Evolutionary conservation across 1,140 invertebrate genomes (phyloP).

Genomic region (Mizuhopecten yessoensis): DNA sequence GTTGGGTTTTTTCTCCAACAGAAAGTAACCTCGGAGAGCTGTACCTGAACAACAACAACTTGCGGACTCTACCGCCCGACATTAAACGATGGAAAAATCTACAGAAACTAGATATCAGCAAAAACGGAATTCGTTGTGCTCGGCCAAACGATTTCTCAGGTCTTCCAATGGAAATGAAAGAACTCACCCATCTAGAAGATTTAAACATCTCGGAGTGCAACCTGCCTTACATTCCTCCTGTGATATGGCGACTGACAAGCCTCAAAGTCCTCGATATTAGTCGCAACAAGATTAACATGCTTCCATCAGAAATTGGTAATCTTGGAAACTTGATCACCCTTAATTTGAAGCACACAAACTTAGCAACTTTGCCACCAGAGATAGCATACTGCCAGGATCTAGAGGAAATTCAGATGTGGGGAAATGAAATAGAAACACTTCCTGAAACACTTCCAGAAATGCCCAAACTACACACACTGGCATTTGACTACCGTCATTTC

Average conservation of each 20-base stretch:
- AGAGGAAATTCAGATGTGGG: slow-evolving; percentile 81
- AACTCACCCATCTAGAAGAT: slow-evolving; percentile 75
- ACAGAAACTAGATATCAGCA: slow-evolving; percentile 79
- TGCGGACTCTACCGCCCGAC: slow-evolving; percentile 79
- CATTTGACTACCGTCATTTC: slow-evolving; percentile 81
- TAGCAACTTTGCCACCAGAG: slow-evolving; percentile 81
- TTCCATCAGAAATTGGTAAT: slow-evolving; percentile 82
- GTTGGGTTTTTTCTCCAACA: slow-evolving; percentile 72
- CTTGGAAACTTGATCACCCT: slow-evolving; percentile 77
- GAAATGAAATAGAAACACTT: slow-evolving; percentile 82
- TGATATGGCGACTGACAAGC: slow-evolving; percentile 77
- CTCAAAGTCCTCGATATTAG: slow-evolving; percentile 79
- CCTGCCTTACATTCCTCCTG: slow-evolving; percentile 80
- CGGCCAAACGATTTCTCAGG: slow-evolving; percentile 78
- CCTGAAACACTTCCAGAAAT: slow-evolving; percentile 82
- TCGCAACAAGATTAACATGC: slow-evolving; percentile 81
- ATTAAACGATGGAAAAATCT: slow-evolving; percentile 77
- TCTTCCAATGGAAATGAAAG: slow-evolving; percentile 77
- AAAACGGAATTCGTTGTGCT: slow-evolving; percentile 80
- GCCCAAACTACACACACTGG: slow-evolving; percentile 76
- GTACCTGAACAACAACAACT: slow-evolving; percentile 81
- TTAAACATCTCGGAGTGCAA: slow-evolving; percentile 82
- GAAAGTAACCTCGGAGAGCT: slow-evolving; percentile 77
- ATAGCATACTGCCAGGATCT: slow-evolving; percentile 83
- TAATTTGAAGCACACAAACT: slow-evolving; percentile 82